Base-by-base conservation (phyloP, 1,140 invertebrate species). In the Homarus americanus region DNA sequence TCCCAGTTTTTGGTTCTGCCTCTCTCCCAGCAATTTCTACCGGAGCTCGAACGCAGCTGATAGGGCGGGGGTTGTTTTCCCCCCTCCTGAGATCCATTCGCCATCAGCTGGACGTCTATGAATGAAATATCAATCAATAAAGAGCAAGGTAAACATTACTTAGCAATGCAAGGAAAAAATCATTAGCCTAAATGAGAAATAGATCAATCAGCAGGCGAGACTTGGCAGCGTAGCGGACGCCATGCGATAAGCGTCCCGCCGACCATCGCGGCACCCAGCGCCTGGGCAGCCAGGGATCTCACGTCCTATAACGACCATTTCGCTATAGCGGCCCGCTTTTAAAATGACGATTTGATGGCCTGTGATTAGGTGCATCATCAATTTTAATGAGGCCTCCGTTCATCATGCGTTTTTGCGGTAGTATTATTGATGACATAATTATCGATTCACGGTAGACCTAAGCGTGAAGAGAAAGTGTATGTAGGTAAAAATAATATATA, bases 361-460 rank as follows among this genome's bases (percentile, higher is more conserved):
- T 53, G 66, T 89, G 87, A 89, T 89, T 89, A 89, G 87, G 87
- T 89, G 87, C 87, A 89, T 89, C 87, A 89, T 89, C 87, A 89
- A 73, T 89, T 89, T 89, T 89, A 89, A 89, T 82, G 87, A 89
- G 73, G 24, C 63, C 36, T 63, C 58, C 87, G 63, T 72, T 82
- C 87, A 89, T 78, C 84, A 78, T 44, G 82, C 76, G n/a, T 79
- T 49, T 78, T 49, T 79, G 44, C 44, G 44, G 44, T 49, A 49
- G 44, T 49, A 49, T 49, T 49, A 49, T 49, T 49, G 44, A 49
- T 49, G 44, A 49, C 44, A 49, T 49, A 49, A 49, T 49, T 49
- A 49, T 49, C 44, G 44, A 49, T 49, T 49, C 44, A 9, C 9
- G 44, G 17, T 49, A 49, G 44, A 49, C 44, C 44, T 49, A 49